Base-by-base conservation (phyloP, 2,113 vertebrate species). In the Dicentrarchus labrax region DNA sequence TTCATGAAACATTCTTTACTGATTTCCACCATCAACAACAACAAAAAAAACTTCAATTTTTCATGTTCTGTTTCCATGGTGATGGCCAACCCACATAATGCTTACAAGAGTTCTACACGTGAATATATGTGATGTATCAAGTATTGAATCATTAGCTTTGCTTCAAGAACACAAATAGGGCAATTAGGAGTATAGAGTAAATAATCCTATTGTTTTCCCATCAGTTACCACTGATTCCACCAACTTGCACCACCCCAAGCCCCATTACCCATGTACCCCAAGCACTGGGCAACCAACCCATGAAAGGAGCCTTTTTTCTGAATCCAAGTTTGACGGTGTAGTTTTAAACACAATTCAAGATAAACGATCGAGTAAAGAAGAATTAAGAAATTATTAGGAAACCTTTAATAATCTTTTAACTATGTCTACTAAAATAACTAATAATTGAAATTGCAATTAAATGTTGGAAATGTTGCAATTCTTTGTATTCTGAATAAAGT, bases 191-290 rank as follows among this genome's bases (percentile, higher is more conserved):
- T 65, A 60, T 36, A 61, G 56, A 65, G 62, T 62, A 36, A 62
- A 66, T 68, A 81, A 91, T 89, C 87, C 69, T 47, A 62, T 85
- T 85, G 70, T 82, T 78, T 74, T 80, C 76, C 57, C 89, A 86
- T 66, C 76, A 82, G 24, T 84, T 57, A 73, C 19, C 65, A 75
- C 47, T 51, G 67, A 80, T 71, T 77, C 67, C 78, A 50, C 38
- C 50, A 51, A 36, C 38, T 51, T 72, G 51, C 45, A 13, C 4
- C 43, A 65, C 24, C 64, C 17, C 2, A 43, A 76, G 24, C 65
- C 59, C 57, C 11, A 48, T 6, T 17, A 21, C 41, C 50, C 61
- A 45, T 17, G 43, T 15, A 60, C 17, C 17, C 24, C n/a, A 22
- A 41, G 22, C 71, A 54, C 19, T 66, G 50, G 41, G 6, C n/a